Conservation (phyloP, 2,113 vertebrate species). For the Mustelus asterias region DNA sequence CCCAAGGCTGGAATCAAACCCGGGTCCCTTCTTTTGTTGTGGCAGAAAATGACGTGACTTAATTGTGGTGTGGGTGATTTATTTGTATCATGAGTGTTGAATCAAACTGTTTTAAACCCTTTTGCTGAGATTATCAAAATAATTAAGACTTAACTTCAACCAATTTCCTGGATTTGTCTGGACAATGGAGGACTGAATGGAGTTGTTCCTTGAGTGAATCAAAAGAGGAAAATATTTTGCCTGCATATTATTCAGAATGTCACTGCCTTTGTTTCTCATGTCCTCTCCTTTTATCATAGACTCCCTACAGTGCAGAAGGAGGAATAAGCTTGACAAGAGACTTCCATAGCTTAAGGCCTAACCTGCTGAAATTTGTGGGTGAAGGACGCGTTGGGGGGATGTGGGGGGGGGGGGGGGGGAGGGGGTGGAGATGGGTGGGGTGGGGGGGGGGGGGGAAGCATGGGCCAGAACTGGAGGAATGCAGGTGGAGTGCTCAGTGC, state of each 20-base stretch:
- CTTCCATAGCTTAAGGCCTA: background rate
- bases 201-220: background rate
- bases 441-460: no score
- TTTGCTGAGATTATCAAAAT: background rate
- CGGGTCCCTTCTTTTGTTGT: background rate
- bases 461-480: background rate
- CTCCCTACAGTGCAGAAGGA: background rate
- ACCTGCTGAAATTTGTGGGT: background rate
- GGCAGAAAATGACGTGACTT: background rate
- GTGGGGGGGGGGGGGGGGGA: background rate
- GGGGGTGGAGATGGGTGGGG: background rate
- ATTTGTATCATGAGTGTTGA: background rate
- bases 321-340: background rate
- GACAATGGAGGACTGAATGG: background rate
- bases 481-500: background rate
- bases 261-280: background rate
- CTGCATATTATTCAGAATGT: background rate
- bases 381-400: no score
- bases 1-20: no score
- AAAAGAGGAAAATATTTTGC: background rate
- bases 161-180: background rate
- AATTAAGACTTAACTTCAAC: background rate
- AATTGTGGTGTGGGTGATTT: background rate
- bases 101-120: background rate
- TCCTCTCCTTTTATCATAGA: background rate